Base-by-base conservation (phyloP, 2,797 vertebrate species). In the Mionectes olivaceus region DNA sequence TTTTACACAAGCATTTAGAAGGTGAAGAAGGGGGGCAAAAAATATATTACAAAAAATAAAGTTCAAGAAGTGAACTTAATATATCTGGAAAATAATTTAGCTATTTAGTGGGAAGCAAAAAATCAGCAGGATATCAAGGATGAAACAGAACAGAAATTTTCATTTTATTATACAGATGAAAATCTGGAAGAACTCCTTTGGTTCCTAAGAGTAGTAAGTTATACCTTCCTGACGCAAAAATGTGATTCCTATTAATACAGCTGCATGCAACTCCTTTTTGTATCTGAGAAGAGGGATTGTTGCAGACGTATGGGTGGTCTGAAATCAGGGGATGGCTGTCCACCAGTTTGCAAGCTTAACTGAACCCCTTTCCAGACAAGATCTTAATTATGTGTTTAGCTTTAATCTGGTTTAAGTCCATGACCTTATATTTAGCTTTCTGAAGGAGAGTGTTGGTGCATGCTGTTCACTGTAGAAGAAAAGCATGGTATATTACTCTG, bases 81-180 rank as follows among this genome's bases (percentile, higher is more conserved):
- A 35, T 80, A 71, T 63, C 70, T 93, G 46, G 53, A 90, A 95
- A 94, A 94, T 78, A 86, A 91, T 88, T 67, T 75, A 83, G 57
- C 41, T 88, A 28, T 91, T 94, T 24, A 71, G 61, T 83, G 70
- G 80, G 83, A 95, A 65, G 53, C 18, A 37, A 81, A 86, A 88
- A 88, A 64, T 81, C 88, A 86, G 65, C 22, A 71, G 93, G 93
- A 78, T 30, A 61, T 86, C 86, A 83, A 88, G 53, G 86, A 57
- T 86, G 65, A 95, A 93, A 86, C 7, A 68, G 80, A 91, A 86
- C 53, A 88, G 83, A 65, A 93, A 68, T 95, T 96, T 95, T 83
- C 25, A 83, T 88, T 93, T 91, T 91, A 81, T 94, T 93, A 94
- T 95, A 69, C 73, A 88, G 46, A 86, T 83, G 57, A 88, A 91